These are phyloP conservation scores for Yponomeuta evonymella DNA, from an alignment of 2,888 invertebrate species.

Conservation along the genomic window DNA sequence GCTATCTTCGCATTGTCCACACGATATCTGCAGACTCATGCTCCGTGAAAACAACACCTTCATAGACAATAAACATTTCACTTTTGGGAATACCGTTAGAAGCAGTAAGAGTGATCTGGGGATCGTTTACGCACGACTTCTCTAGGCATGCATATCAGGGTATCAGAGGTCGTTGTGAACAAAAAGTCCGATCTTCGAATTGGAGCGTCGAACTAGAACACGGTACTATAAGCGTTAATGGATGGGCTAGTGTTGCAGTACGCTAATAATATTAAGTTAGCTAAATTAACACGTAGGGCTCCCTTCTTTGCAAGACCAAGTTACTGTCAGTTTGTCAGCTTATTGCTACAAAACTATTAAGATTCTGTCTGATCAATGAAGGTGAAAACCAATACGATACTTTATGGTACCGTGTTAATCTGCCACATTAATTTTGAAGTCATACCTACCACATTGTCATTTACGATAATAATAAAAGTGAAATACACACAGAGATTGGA, in stretches of 20 bases:
- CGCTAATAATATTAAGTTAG: constrained; percentile 24
- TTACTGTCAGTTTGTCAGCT: too few relatives aligned
- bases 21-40: constrained; percentile 45
- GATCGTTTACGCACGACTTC: constrained; percentile 17
- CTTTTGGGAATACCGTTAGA: constrained; percentile 43
- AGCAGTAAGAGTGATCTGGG: constrained; percentile 19
- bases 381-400: constrained; percentile 3
- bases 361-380: not conserved
- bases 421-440: not conserved
- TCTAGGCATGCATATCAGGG: constrained; percentile 15
- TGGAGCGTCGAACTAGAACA: constrained; percentile 30
- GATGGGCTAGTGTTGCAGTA: constrained; percentile 23
- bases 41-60: constrained; percentile 53
- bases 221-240: constrained; percentile 23
- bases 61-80: constrained; percentile 46
- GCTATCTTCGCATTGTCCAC: constrained; percentile 26
- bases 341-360: too few relatives aligned
- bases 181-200: constrained; percentile 24
- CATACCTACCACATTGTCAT: constrained; percentile 2
- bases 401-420: not conserved
- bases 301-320: not conserved
- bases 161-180: constrained; percentile 19
- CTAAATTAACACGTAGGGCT: constrained; percentile 31
- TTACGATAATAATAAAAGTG: not conserved
- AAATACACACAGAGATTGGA: not conserved